Evolutionary conservation across 2,888 invertebrate species (phyloP), one percentile per base, ranked within the genome.

Genomic region (Galerucella calmariensis): DNA sequence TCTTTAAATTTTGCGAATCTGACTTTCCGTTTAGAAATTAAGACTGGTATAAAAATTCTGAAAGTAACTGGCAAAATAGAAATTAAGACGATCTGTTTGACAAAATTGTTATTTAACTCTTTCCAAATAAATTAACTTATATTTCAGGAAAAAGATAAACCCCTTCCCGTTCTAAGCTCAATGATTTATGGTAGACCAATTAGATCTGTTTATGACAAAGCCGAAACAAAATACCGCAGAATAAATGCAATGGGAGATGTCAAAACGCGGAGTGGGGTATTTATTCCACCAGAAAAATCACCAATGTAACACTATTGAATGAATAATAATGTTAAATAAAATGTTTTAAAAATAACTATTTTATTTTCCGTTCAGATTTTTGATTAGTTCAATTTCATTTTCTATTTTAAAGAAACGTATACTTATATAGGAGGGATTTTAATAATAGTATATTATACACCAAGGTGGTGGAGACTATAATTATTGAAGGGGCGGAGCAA

Each of bases 111-210:
- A 27, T 27, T 27, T 27, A 2, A 27, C 35, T 35, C 5, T 35
- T 35, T 41, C 35, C 35, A 41, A 41, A 41, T 46, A 24, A 72
- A 61, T 9, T 1, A 12, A 8, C 35, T 44, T 35, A 73, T 56
- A 75, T 82, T 82, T 53, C 68, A 87, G 88, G 88, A 87, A 74
- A 83, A 83, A 77, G 70, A 82, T 27, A 88, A 87, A 75, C 78
- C 85, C 1, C 83, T 88, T n/a, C 87, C 88, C 12, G 85, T 83
- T 16, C 77, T 86, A 24, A 84, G 85, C 0, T 86, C 86, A 5
- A 79, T 85, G 79, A 82, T 82, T 69, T 88, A 88, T 77, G 88
- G 87, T 53, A 82, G 84, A 70, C 82, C 85, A 4, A 82, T 81
- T 69, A 79, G 86, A 59, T 73, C 78, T 58, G 78, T 77, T 4